These are phyloP conservation scores for Drosophila ironensis DNA, from an alignment of 1,140 invertebrate genomes.

Conservation along the genomic window DNA sequence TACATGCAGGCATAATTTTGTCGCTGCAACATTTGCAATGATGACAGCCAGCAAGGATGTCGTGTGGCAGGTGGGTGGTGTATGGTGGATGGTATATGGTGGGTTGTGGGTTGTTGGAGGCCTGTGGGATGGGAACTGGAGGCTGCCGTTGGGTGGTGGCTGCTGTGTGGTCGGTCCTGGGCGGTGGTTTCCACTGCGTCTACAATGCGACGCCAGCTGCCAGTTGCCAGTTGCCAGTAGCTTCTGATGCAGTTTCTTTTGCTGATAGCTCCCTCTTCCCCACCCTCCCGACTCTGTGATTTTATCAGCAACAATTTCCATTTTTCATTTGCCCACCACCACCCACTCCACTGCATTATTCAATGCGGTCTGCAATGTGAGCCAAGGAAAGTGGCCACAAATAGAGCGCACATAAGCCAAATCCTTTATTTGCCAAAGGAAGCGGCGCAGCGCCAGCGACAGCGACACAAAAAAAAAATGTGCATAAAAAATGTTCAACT, in stretches of 20 bases:
- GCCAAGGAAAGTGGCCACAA: constrained; percentile 68
- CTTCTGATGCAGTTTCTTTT: constrained; percentile 39
- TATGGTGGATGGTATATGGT: background rate
- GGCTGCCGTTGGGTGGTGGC: constrained; percentile 1
- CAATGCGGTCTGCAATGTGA: constrained; percentile 40
- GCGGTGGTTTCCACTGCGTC: constrained; percentile 36
- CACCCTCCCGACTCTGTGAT: constrained; percentile 28
- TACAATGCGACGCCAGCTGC: constrained; percentile 56
- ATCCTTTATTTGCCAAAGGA: constrained; percentile 63
- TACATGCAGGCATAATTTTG: constrained; percentile 62
- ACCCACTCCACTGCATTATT: constrained; percentile 44
- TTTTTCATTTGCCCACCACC: constrained; percentile 53
- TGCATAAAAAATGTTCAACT: constrained; percentile 52
- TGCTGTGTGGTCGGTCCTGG: background rate
- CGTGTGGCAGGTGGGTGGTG: constrained; percentile 9
- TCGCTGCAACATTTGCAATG: constrained; percentile 65
- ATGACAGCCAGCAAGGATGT: constrained; percentile 65
- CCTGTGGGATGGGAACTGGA: too few relatives aligned
- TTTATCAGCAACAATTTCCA: constrained; percentile 79
- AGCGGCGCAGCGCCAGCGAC: constrained; percentile 12
- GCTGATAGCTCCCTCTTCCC: constrained; percentile 46
- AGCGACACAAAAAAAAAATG: constrained; percentile 32
- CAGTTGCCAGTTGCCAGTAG: constrained; percentile 54
- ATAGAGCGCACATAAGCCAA: constrained; percentile 62
- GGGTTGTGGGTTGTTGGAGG: too few relatives aligned